A percentile compares a stretch with the other conserved stretches of the same genome.
These are phyloP conservation scores for Drosophila buzzatii DNA, from an alignment of 2,888 invertebrate species.

Conservation along the genomic window DNA sequence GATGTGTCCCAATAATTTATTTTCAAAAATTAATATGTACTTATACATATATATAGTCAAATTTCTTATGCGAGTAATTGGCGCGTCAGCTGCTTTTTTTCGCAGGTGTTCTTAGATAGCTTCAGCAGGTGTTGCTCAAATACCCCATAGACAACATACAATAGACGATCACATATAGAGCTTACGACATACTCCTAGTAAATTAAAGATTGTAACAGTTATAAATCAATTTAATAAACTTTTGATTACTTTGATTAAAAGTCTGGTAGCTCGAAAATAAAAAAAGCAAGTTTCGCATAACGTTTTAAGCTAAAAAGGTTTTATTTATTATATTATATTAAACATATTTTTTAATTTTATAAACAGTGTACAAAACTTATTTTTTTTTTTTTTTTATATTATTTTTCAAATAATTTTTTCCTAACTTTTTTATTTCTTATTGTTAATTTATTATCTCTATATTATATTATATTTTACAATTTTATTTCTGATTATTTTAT, in stretches of 20 bases:
- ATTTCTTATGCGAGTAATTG: not conserved
- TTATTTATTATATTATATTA: not conserved
- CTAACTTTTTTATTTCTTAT: no score
- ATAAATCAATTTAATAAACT: constrained; percentile 3
- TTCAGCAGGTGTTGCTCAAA: constrained; percentile 34
- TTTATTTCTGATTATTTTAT: no score
- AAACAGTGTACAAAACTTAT: no score
- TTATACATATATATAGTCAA: not conserved
- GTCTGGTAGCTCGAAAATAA: no score
- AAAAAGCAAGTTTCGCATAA: not conserved
- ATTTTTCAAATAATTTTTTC: no score
- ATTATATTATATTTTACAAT: no score
- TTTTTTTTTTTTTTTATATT: no score
- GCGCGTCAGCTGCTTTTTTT: not conserved
- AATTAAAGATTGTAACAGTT: constrained; percentile 1
- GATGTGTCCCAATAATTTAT: constrained; percentile 40
- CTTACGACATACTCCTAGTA: not conserved
- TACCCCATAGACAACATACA: constrained; percentile 22
- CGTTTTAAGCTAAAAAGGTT: not conserved
- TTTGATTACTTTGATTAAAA: not conserved
- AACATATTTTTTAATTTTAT: no score
- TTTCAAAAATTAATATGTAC: constrained; percentile 11
- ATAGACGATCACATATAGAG: constrained; percentile 7
- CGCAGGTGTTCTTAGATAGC: constrained; percentile 2
- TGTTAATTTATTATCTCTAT: no score